Base-by-base conservation (phyloP, 2,888 invertebrate species). In the Carcina quercana region DNA sequence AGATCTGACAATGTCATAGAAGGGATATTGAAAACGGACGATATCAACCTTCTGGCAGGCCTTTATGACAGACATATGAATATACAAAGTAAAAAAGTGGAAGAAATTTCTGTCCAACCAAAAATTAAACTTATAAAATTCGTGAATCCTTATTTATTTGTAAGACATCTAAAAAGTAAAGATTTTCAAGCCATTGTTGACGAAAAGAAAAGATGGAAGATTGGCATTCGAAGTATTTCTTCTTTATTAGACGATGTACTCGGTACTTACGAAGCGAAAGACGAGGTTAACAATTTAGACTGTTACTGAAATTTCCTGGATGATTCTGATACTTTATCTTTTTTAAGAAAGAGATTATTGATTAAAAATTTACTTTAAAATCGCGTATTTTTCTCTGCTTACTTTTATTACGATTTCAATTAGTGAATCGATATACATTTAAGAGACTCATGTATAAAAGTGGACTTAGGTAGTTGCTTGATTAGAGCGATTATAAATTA, bases 191-290 rank as follows among this genome's bases (percentile, higher is more conserved):
- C 72, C 20, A 67, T 89, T 7, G 70, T 91, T 1, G 80, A 86
- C 10, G 85, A 89, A 34, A 89, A 88, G 44, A 85, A 72, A 28
- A 85, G 87, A 30, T 93, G 93, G 92, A 78, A 90, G 20, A 84
- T 86, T 28, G 86, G 88, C 14, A 87, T 88, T 26, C 87, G 89
- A n/a, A 89, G 88, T 46, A 83, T 93, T 10, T 86, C 87, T 2
- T 92, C 92, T 0, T 74, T 93, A 3, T 63, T 94, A 2, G 92
- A 93, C 50, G 93, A 94, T 61, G 90, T 93, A 40, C 61, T 92
- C 13, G 86, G 87, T 6, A 82, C 88, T 31, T 87, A 89, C 47
- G 83, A 87, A 12, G 11, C 12, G 43, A 55, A 67, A 1, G 72
- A 64, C 21, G 86, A 88, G 38, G 70, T 86, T 0, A 90, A 90